A percentile compares a stretch with the other conserved stretches of the same genome.
These are phyloP conservation scores for Hippasteria phrygiana DNA, from an alignment of 53 echinoderm and acorn worm species.

Conservation along the genomic window DNA sequence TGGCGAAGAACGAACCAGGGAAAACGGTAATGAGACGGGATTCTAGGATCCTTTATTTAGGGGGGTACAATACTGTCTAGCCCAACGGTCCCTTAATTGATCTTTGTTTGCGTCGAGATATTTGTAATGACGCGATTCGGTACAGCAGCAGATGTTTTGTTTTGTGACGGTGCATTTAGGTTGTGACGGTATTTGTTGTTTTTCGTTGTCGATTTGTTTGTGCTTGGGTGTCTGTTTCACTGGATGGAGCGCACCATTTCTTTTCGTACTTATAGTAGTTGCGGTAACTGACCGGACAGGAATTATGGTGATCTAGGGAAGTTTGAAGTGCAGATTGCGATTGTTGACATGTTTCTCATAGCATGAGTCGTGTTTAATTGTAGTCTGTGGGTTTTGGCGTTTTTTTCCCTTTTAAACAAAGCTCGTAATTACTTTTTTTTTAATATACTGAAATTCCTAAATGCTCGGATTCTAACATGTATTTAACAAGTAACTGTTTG, in stretches of 20 bases:
- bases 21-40: conserved; percentile 98
- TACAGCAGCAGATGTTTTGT: conserved; percentile 2
- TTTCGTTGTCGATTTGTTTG: neutral
- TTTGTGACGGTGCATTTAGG: too few relatives aligned
- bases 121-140: too few relatives aligned
- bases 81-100: too few relatives aligned
- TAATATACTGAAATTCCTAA: neutral
- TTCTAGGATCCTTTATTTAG: too few relatives aligned
- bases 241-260: neutral
- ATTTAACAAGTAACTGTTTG: conserved; percentile 14
- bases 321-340: neutral
- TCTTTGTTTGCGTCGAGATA: too few relatives aligned
- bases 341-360: neutral
- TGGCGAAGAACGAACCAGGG: conserved; percentile 88
- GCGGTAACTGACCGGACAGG: neutral
- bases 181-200: neutral
- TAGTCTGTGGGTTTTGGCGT: conserved; percentile 12
- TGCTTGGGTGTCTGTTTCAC: neutral
- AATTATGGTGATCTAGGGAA: neutral
- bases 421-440: too few relatives aligned
- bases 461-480: conserved; percentile 40
- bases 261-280: neutral
- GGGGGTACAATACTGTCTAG: too few relatives aligned
- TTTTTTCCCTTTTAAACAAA: too few relatives aligned
- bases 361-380: neutral